A percentile compares a stretch with the other conserved stretches of the same genome.
These are phyloP conservation scores for Harlomillsia oculata DNA, from an alignment of 1,140 invertebrate species.

Conservation along the genomic window DNA sequence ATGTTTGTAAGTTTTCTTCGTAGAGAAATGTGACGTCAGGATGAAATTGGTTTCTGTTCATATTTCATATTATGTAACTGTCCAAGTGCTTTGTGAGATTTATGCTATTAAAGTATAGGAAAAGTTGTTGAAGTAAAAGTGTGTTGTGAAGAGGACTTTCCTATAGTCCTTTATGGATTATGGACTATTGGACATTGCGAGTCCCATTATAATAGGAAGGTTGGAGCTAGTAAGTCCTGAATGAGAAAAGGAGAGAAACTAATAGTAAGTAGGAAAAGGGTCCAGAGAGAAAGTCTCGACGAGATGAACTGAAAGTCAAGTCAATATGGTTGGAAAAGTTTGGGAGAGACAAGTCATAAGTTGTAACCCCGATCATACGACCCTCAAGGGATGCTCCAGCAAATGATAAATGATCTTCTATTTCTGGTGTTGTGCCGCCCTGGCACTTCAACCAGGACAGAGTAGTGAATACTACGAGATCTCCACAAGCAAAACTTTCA, in stretches of 20 bases:
- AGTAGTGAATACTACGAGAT: neutral
- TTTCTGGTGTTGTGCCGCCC: too few relatives aligned
- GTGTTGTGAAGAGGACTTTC: too few relatives aligned
- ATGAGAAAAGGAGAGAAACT: neutral
- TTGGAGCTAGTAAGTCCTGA: neutral
- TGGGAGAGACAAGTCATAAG: slow-evolving; percentile 25
- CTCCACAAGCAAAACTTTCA: neutral
- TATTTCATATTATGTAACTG: too few relatives aligned
- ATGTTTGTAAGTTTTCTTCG: too few relatives aligned
- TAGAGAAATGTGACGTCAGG: too few relatives aligned
- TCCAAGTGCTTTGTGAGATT: too few relatives aligned
- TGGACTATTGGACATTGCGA: too few relatives aligned
- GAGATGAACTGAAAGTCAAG: slow-evolving; percentile 13
- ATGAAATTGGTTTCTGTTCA: too few relatives aligned
- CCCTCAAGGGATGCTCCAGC: slow-evolving; percentile 19
- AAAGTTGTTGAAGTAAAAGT: too few relatives aligned
- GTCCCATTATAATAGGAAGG: neutral
- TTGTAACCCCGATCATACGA: slow-evolving; percentile 28
- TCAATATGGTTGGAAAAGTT: slow-evolving; percentile 19
- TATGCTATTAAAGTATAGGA: too few relatives aligned
- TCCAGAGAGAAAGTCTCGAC: neutral
- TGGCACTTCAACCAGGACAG: slow-evolving; percentile 12
- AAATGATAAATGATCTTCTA: slow-evolving; percentile 24
- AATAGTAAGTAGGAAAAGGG: neutral
- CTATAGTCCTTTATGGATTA: too few relatives aligned